Percentiles rank a stretch among this genome's conserved stretches.
phyloP scores from a whole-genome alignment of 2,797 vertebrate species.

The Paramormyrops hopkinsi region DNA sequence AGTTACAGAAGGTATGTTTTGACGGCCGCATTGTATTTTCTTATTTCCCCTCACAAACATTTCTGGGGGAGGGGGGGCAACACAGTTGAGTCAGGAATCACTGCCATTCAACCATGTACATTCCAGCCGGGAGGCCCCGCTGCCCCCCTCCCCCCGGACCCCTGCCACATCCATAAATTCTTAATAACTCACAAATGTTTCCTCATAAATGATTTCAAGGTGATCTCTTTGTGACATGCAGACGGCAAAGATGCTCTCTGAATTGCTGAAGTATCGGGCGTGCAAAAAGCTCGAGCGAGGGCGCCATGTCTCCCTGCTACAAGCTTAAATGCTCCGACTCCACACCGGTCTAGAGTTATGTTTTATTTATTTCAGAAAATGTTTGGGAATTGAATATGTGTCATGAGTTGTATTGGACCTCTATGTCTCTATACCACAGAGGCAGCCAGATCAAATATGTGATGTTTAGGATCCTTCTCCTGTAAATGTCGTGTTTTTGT shows the following conservation, averaged over 20 bases:
- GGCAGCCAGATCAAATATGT: background rate
- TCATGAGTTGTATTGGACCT: background rate
- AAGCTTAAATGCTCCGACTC: background rate
- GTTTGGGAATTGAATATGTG: background rate
- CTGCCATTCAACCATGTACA: background rate
- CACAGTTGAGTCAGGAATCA: background rate
- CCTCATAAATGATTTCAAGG: background rate
- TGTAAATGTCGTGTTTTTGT: background rate
- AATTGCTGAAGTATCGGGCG: background rate
- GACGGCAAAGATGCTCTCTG: background rate
- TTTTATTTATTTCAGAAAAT: background rate
- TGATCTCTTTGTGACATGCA: background rate
- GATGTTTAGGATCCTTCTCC: background rate
- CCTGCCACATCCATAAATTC: background rate
- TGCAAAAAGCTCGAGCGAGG: too few relatives aligned
- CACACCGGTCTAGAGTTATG: background rate
- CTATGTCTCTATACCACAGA: background rate
- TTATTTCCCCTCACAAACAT: background rate
- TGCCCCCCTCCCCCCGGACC: background rate
- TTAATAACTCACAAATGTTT: slow-evolving; percentile 5
- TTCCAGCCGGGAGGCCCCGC: background rate
- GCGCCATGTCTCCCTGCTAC: background rate
- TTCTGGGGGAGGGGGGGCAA: background rate
- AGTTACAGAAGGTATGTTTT: background rate
- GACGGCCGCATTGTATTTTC: background rate